Percentiles rank a stretch among this genome's conserved stretches.
Conservation (phyloP, 2,797 vertebrate species). For the Scyliorhinus canicula region DNA sequence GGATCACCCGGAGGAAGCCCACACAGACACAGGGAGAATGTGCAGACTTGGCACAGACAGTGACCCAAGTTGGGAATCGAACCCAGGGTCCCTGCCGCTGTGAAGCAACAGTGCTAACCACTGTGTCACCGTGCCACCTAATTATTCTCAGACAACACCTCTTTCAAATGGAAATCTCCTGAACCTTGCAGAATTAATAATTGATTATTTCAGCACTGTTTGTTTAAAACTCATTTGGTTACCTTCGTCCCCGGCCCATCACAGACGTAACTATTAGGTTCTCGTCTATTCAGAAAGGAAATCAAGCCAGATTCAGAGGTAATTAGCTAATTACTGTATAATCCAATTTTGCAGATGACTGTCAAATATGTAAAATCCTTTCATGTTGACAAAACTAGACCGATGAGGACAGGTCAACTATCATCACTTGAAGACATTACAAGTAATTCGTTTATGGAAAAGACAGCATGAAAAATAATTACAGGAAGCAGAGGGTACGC, state of each 20-base stretch:
- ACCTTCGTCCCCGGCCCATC: not conserved
- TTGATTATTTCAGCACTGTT: not conserved
- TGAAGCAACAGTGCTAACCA: too few species aligned
- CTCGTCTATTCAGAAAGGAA: conserved; percentile 53
- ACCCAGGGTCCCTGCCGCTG: too few species aligned
- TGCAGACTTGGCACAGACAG: too few species aligned
- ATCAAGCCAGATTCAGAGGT: conserved; percentile 49
- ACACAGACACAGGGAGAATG: too few species aligned
- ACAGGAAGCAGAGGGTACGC: conserved; percentile 47
- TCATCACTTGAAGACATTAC: conserved; percentile 72
- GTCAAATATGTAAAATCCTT: conserved; percentile 43
- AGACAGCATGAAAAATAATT: conserved; percentile 75
- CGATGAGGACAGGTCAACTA: conserved; percentile 63
- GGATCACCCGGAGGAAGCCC: too few species aligned
- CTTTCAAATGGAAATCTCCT: not conserved
- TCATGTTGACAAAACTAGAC: conserved; percentile 70
- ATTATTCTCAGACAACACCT: not conserved
- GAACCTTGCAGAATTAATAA: not conserved
- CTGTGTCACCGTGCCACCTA: too few species aligned
- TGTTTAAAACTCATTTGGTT: not conserved
- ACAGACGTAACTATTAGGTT: not conserved
- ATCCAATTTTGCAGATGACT: conserved; percentile 60
- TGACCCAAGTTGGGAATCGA: too few species aligned
- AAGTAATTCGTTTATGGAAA: conserved; percentile 66
- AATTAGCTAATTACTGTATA: conserved; percentile 61